phyloP scores from a whole-genome alignment of 2,888 invertebrate species.

The Polyommatus icarus region DNA sequence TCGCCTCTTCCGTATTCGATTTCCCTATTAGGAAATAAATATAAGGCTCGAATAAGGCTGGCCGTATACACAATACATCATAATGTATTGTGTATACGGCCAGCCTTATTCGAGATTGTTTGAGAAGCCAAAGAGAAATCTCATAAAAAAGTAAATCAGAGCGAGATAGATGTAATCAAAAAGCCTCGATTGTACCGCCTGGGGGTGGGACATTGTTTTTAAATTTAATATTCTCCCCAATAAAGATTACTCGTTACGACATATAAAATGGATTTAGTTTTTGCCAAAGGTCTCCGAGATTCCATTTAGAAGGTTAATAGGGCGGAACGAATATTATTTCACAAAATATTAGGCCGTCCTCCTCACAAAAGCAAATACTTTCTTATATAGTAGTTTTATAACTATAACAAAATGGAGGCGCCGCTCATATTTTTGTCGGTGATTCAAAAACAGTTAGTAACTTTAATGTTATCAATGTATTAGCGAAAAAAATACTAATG shows the following conservation, averaged over 20 bases:
- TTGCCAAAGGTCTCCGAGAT: background rate
- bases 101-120: no score
- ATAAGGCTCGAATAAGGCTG: no score
- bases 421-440: background rate
- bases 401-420: background rate
- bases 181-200: background rate
- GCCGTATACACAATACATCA: no score
- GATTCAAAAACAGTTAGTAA: background rate
- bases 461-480: background rate
- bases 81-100: no score
- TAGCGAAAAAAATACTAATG: background rate
- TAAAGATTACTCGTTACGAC: background rate
- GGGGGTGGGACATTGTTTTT: background rate
- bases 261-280: slow-evolving; percentile 19
- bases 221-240: slow-evolving; percentile 3
- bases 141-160: background rate
- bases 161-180: background rate
- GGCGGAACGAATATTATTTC: slow-evolving; percentile 11
- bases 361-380: slow-evolving; percentile 11
- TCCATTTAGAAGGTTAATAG: slow-evolving; percentile 15
- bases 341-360: background rate
- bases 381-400: background rate
- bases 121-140: background rate
- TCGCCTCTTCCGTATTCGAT: no score
- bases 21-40: no score